Evolutionary conservation across 1,140 invertebrate species (phyloP).

Genomic region (Aphis craccivora): DNA sequence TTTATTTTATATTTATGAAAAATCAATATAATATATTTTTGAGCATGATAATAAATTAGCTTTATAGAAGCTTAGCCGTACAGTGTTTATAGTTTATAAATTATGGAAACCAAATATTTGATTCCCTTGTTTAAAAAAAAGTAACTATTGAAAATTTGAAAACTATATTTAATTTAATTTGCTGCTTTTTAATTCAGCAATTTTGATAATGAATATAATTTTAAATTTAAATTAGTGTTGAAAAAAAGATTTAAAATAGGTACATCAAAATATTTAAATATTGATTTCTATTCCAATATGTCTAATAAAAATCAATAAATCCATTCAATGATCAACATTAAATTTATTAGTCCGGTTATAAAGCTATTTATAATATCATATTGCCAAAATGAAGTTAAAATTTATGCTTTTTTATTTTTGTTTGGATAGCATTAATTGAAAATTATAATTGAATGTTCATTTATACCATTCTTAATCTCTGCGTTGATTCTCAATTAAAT

Average conservation of each 20-base stretch:
- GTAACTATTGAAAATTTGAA: background rate
- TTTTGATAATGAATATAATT: background rate
- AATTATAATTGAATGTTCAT: background rate
- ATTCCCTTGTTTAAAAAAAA: background rate
- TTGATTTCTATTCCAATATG: background rate
- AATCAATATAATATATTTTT: background rate
- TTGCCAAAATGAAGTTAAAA: background rate
- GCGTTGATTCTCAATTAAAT: background rate
- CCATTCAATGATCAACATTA: background rate
- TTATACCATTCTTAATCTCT: background rate
- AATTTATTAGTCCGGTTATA: background rate
- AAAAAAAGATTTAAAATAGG: background rate
- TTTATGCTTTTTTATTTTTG: background rate
- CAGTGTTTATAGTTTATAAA: background rate
- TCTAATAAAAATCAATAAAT: background rate
- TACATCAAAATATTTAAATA: background rate
- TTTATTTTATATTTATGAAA: background rate
- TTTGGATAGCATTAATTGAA: background rate
- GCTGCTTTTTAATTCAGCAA: background rate
- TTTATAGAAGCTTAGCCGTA: background rate
- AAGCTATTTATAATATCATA: background rate
- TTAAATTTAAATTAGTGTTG: background rate
- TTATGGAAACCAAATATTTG: background rate
- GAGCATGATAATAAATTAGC: background rate
- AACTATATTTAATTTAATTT: background rate